Evolutionary conservation across 2,888 invertebrate genomes (phyloP).

Genomic region (Globia sparganii): DNA sequence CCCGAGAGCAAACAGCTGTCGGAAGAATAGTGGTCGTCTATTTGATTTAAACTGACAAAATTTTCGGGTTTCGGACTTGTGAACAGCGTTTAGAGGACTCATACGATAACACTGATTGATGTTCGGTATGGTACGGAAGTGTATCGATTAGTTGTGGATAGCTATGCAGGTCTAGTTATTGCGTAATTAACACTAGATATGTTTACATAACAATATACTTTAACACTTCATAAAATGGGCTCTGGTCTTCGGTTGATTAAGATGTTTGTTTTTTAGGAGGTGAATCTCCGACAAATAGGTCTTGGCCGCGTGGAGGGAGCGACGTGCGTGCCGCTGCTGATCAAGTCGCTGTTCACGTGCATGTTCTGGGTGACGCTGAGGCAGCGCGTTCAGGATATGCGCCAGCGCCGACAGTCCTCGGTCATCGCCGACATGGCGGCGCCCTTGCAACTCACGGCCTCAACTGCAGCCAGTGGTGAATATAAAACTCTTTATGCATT

Average conservation of each 20-base stretch:
- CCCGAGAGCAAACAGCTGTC: no score
- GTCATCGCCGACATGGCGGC: constrained; percentile 94
- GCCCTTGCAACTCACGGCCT: constrained; percentile 94
- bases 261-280: constrained; percentile 83
- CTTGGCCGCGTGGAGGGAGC: constrained; percentile 92
- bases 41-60: no score
- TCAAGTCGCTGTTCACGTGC: constrained; percentile 96
- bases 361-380: constrained; percentile 99
- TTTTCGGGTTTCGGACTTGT: no score
- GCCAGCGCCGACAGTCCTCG: constrained; percentile 91
- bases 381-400: constrained; percentile 96
- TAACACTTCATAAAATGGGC: not conserved
- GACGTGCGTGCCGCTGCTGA: constrained; percentile 94
- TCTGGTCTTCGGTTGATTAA: not conserved
- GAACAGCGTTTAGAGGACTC: no score
- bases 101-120: no score
- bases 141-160: no score
- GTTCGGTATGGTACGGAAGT: no score
- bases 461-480: constrained; percentile 92
- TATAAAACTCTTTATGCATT: constrained; percentile 3
- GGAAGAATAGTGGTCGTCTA: no score
- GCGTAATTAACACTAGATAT: not conserved
- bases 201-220: not conserved
- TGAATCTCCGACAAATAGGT: constrained; percentile 95
- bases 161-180: not conserved